Base-by-base conservation (phyloP, 2,797 vertebrate species). In the Mormyrus hasselquistii region DNA sequence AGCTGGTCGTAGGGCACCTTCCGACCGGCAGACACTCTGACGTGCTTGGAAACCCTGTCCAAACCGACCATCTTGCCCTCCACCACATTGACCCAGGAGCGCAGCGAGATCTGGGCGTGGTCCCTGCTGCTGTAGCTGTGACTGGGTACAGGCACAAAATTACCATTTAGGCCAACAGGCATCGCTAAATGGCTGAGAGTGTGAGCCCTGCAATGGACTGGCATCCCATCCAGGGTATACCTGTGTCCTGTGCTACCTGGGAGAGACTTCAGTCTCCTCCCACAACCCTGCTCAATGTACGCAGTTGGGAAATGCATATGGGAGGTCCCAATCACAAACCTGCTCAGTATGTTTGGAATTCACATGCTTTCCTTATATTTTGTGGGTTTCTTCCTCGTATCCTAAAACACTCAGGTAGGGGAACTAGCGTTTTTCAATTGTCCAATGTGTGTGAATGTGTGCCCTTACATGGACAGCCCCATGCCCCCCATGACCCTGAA, bases 11-110 rank as follows among this genome's bases (percentile, higher is more conserved):
- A 99, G 0, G 94, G 94, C 14, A 99, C 95, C 12, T 92, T 93
- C 87, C 90, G 91, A 0, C 93, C 92, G 0, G 91, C 89, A 14
- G 96, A 96, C 92, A 99, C 93, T 0, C 95, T 88, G 0, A 99
- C 91, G 0, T 95, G 93, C 92, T 97, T 98, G 94, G 95, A 95
- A 88, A 94, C 88, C 22, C 98, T 96, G 93, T 98, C 93, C 92
- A 99, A 98, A 93, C 92, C 94, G 25, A 94, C 97, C 97, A 99
- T 97, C 95, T 96, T 98, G 83, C 95, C 98, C 2, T 92, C 95
- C 92, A 99, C 96, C 57, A 98, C 92, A 0, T 89, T 94, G 92
- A 98, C 93, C 95, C 96, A 96, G 91, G 96, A 95, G 53, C 91
- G 93, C 91, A 99, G 94, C 12, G 97, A 97, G 91, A 98, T 95